These are phyloP conservation scores for Eumacrocentrus americanus DNA, from an alignment of 2,888 invertebrate genomes.

Conservation along the genomic window DNA sequence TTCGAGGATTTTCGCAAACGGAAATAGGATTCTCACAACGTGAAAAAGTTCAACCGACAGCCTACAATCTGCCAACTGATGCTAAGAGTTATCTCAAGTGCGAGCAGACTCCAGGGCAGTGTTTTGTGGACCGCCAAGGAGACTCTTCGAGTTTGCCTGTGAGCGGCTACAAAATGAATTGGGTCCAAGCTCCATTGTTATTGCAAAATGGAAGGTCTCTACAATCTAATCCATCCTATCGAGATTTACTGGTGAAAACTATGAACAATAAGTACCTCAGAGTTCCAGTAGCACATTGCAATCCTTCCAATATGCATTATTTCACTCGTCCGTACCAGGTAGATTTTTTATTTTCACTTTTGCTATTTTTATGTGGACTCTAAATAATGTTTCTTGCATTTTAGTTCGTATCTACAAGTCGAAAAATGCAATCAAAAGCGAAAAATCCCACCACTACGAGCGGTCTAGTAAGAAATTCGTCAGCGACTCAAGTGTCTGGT, in stretches of 20 bases:
- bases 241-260: conserved; percentile 35
- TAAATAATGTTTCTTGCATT: neutral
- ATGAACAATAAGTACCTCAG: conserved; percentile 40
- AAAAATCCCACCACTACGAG: neutral
- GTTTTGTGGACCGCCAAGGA: neutral
- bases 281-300: conserved; percentile 36
- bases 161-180: conserved; percentile 33
- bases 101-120: neutral
- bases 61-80: no score
- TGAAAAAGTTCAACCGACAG: neutral
- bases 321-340: conserved; percentile 30
- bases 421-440: neutral
- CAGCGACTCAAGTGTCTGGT: neutral
- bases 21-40: conserved; percentile 34
- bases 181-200: conserved; percentile 37
- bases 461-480: neutral
- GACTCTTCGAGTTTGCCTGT: conserved; percentile 7
- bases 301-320: conserved; percentile 17
- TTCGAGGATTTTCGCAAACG: conserved; percentile 42
- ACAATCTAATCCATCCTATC: conserved; percentile 26
- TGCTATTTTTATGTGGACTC: neutral
- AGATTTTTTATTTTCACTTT: neutral
- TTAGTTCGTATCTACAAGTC: neutral
- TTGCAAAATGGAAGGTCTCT: conserved; percentile 31
- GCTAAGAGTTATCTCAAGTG: neutral